These are phyloP conservation scores for Ormia ochracea DNA, from an alignment of 2,888 invertebrate species.

Conservation along the genomic window DNA sequence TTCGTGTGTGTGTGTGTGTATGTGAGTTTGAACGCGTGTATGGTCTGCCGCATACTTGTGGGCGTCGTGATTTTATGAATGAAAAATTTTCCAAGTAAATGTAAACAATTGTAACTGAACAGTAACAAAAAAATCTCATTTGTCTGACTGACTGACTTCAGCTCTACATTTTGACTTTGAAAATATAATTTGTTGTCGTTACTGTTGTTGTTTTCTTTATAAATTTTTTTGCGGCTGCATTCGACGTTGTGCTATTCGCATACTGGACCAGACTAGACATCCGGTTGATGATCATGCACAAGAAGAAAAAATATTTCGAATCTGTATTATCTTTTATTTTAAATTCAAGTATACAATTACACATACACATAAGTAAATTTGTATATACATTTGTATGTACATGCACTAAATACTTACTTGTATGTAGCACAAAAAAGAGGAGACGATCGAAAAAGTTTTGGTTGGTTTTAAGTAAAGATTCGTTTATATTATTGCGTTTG, in stretches of 20 bases:
- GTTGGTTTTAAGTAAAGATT: not conserved
- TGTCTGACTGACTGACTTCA: not conserved
- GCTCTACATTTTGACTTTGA: constrained; percentile 28
- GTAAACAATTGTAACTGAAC: constrained; percentile 46
- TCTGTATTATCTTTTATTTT: not conserved
- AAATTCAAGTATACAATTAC: not conserved
- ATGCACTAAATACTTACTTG: not conserved
- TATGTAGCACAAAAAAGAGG: not conserved
- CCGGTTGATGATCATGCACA: constrained; percentile 53
- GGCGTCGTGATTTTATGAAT: constrained; percentile 62
- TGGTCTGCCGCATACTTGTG: constrained; percentile 29
- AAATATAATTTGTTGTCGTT: not conserved
- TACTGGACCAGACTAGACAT: constrained; percentile 61
- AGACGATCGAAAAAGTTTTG: too few species aligned
- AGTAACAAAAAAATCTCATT: not conserved
- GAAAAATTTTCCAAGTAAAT: constrained; percentile 52
- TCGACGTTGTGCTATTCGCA: constrained; percentile 38
- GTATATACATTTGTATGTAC: not conserved
- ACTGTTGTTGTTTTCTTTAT: constrained; percentile 25
- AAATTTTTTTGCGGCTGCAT: constrained; percentile 10
- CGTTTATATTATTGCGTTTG: too few species aligned
- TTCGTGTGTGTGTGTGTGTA: too few species aligned
- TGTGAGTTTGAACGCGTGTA: not conserved
- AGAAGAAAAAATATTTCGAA: not conserved
- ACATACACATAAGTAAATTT: not conserved